Percentiles rank a stretch among this genome's conserved stretches.
phyloP scores from a whole-genome alignment of 2,888 invertebrate species.

The Mystacides longicornis region DNA sequence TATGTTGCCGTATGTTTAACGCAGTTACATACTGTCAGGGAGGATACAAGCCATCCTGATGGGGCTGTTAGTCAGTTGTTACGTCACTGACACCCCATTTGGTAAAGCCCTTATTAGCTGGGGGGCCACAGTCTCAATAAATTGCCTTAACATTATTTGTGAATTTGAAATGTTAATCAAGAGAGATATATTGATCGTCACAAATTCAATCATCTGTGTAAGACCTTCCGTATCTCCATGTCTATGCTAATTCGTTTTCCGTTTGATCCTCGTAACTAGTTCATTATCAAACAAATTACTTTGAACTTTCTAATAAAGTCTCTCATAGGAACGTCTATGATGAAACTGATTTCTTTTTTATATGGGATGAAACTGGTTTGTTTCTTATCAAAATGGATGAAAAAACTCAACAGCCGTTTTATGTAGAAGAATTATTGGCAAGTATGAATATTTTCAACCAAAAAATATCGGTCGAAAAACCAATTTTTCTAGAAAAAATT shows the following conservation, averaged over 20 bases:
- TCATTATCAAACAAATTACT: neutral
- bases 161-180: neutral
- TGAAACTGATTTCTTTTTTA: neutral
- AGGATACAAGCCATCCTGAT: too few species aligned
- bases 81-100: neutral
- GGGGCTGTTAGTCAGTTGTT: too few species aligned
- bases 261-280: neutral
- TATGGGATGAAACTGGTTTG: neutral
- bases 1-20: too few species aligned
- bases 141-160: neutral
- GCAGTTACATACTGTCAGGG: too few species aligned
- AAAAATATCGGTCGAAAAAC: too few species aligned
- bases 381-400: neutral
- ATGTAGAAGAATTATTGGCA: too few species aligned
- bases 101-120: neutral
- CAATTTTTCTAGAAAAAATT: too few species aligned
- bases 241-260: neutral
- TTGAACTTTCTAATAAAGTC: neutral
- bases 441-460: too few species aligned
- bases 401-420: neutral
- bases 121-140: neutral
- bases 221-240: neutral
- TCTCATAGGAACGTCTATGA: neutral
- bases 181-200: neutral
- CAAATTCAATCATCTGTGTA: neutral